phyloP scores from a whole-genome alignment of 64 coral and sea anemone species.

The Orbicella faveolata region DNA sequence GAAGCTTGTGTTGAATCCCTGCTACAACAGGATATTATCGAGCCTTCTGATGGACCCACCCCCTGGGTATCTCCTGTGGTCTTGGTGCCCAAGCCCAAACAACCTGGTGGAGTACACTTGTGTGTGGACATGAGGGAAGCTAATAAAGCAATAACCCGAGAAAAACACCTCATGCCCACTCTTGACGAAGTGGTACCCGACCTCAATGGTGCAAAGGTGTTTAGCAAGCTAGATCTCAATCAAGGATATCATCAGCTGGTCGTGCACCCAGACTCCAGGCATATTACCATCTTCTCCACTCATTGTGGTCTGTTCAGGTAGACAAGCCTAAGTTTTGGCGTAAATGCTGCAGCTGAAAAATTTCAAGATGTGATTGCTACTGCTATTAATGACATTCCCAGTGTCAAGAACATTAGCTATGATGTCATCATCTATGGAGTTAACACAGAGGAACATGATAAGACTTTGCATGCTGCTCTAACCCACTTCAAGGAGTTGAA shows the following conservation, averaged over 20 bases:
- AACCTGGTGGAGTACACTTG: background rate
- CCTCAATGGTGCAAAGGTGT: slow-evolving; percentile 41
- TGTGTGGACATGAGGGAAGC: slow-evolving; percentile 46
- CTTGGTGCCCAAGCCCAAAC: too few species aligned
- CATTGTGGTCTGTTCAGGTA: background rate
- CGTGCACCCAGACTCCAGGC: slow-evolving; percentile 36
- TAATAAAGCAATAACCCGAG: slow-evolving; percentile 31
- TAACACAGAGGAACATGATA: slow-evolving; percentile 41
- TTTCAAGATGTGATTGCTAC: slow-evolving; percentile 18
- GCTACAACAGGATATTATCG: too few species aligned
- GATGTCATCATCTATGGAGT: slow-evolving; percentile 36
- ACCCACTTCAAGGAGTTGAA: slow-evolving; percentile 36
- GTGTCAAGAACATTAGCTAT: slow-evolving; percentile 43
- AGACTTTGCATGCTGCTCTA: slow-evolving; percentile 21
- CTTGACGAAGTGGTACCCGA: slow-evolving; percentile 38
- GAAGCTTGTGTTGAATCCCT: too few species aligned
- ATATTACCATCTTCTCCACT: slow-evolving; percentile 27
- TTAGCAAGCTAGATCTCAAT: slow-evolving; percentile 55
- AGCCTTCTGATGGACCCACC: background rate
- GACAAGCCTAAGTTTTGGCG: slow-evolving; percentile 12
- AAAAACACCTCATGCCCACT: slow-evolving; percentile 54
- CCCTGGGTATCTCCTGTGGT: background rate
- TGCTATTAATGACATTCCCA: slow-evolving; percentile 23
- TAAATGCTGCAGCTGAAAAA: too few species aligned
- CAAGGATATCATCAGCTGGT: slow-evolving; percentile 44